Conservation (phyloP, 2,888 invertebrate genomes). For the Piscicola geometra region DNA sequence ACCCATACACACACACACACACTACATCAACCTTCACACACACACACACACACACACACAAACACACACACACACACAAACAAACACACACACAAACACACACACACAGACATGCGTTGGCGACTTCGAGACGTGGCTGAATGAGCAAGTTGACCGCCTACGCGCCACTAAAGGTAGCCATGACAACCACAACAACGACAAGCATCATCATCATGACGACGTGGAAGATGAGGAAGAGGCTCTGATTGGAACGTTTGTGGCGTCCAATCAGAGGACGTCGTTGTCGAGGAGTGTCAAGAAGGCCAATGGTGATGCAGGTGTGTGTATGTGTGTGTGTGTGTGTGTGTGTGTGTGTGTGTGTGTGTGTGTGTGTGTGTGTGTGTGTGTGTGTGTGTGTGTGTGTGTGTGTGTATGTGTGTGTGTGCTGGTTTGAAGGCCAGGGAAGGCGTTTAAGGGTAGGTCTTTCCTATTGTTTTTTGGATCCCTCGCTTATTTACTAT, state of each 20-base stretch:
- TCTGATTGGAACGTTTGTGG: neutral
- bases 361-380: no score
- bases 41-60: conserved; percentile 19
- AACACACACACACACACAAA: conserved; percentile 13
- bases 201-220: no score
- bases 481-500: no score
- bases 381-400: no score
- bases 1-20: neutral
- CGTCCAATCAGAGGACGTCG: neutral
- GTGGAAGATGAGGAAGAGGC: neutral
- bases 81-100: conserved; percentile 13
- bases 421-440: no score
- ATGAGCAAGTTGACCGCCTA: neutral
- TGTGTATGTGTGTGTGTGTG: neutral
- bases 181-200: no score
- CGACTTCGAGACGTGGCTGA: conserved; percentile 1
- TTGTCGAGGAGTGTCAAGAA: neutral
- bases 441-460: no score
- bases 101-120: neutral
- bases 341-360: no score
- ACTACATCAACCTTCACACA: neutral
- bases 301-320: neutral
- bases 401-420: no score
- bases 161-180: neutral
- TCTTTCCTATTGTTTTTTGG: no score